Evolutionary conservation across 2,888 invertebrate species (phyloP).

Genomic region (Euspilapteryx auroguttella): DNA sequence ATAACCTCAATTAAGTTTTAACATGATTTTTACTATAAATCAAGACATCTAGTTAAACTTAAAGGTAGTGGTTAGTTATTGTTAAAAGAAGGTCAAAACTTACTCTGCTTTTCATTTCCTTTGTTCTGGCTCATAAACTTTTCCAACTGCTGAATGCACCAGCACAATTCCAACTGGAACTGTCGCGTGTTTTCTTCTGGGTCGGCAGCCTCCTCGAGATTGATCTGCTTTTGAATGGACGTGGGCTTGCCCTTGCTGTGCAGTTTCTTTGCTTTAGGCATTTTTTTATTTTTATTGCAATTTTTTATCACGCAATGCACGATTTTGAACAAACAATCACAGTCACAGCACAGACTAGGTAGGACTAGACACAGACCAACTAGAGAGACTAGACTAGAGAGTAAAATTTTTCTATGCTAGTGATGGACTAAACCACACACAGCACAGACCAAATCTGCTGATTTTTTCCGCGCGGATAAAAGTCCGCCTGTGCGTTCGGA

Average conservation of each 20-base stretch:
- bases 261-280: slow-evolving; percentile 49
- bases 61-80: too few species aligned
- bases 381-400: too few species aligned
- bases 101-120: slow-evolving; percentile 63
- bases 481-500: too few species aligned
- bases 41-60: too few species aligned
- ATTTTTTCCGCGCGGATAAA: too few species aligned
- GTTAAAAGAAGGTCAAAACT: slow-evolving; percentile 10
- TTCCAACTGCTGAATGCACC: slow-evolving; percentile 78
- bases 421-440: too few species aligned
- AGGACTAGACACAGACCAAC: too few species aligned
- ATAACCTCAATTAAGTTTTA: background rate
- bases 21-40: slow-evolving; percentile 1
- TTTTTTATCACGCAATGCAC: slow-evolving; percentile 18
- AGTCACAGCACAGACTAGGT: too few species aligned
- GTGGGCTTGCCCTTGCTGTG: slow-evolving; percentile 39
- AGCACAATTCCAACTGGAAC: slow-evolving; percentile 76
- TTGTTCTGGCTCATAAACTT: slow-evolving; percentile 60
- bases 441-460: too few species aligned
- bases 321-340: slow-evolving; percentile 14
- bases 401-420: too few species aligned
- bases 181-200: slow-evolving; percentile 62
- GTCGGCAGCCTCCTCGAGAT: slow-evolving; percentile 25
- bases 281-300: slow-evolving; percentile 10
- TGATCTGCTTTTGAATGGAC: slow-evolving; percentile 35